Base-by-base conservation (phyloP, 2,797 vertebrate genomes). In the Sebastes matsubarae region DNA sequence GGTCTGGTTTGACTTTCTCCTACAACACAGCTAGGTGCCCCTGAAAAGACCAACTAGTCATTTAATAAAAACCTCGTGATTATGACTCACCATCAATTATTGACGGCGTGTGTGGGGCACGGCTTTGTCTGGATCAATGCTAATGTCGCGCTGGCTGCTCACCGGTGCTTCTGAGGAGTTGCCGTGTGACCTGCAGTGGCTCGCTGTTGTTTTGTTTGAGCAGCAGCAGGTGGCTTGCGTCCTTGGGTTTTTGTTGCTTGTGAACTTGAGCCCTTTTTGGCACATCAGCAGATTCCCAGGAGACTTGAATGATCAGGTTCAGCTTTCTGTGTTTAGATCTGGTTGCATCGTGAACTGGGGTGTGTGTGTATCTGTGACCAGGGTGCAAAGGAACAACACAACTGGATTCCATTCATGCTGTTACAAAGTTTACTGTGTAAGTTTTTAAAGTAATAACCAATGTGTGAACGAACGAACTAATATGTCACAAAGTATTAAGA, bases 201-300 rank as follows among this genome's bases (percentile, higher is more conserved):
- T 72, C 81, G 78, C 87, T 90, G 84, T 88, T 93, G 92, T 93
- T 92, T 93, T 94, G 92, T 94, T 92, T 75, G 75, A 84, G 75
- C 54, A 92, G 92, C 93, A 95, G 93, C 94, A 96, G 94, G 95
- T 96, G 96, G 94, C 90, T 84, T 91, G 91, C 90, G 91, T 94
- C 91, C 88, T 92, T 89, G 83, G 88, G 72, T 86, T 94, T 94
- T 94, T 94, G 94, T 93, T 92, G 82, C 86, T 80, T 85, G 91
- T 95, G 92, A 95, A 96, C 92, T 94, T 94, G 93, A 96, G 92
- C 92, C 91, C 86, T 89, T 68, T 94, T 83, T 92, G 91, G 93
- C 92, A 91, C 89, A 93, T 94, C 88, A 89, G 75, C 84, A 74
- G 64, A 90, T 90, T 94, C 94, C 91, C 94, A 85, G 70, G 91